Evolutionary conservation across 2,113 vertebrate genomes (phyloP).

Genomic region (Strix aluco): DNA sequence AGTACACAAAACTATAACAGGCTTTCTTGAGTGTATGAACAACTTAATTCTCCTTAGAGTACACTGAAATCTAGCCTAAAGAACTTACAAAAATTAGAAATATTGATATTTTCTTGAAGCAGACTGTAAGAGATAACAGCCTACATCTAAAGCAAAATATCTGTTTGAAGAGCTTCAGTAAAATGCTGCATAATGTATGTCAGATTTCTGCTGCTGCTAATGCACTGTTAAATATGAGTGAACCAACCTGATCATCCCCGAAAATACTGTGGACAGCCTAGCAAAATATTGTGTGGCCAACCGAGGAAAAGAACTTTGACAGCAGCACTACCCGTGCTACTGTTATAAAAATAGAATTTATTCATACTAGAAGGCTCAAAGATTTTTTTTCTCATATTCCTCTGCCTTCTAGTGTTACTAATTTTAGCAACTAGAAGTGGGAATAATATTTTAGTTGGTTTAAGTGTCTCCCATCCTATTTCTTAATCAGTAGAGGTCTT

Average conservation of each 20-base stretch:
- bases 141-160: background rate
- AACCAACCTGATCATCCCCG: background rate
- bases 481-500: background rate
- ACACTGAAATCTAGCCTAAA: background rate
- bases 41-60: background rate
- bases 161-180: background rate
- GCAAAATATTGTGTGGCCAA: background rate
- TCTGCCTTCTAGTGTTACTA: constrained; percentile 13
- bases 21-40: background rate
- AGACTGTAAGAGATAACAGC: background rate
- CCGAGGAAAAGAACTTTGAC: background rate
- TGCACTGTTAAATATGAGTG: background rate
- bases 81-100: background rate
- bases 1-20: background rate
- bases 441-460: background rate
- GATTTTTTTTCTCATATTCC: background rate
- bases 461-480: background rate
- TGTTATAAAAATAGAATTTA: background rate
- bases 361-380: background rate
- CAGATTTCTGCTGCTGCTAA: background rate
- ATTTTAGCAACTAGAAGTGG: background rate
- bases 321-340: background rate
- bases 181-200: background rate
- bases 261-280: background rate
- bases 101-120: background rate